Base-by-base conservation (phyloP, 1,140 invertebrate genomes). In the Anastrepha ludens region DNA sequence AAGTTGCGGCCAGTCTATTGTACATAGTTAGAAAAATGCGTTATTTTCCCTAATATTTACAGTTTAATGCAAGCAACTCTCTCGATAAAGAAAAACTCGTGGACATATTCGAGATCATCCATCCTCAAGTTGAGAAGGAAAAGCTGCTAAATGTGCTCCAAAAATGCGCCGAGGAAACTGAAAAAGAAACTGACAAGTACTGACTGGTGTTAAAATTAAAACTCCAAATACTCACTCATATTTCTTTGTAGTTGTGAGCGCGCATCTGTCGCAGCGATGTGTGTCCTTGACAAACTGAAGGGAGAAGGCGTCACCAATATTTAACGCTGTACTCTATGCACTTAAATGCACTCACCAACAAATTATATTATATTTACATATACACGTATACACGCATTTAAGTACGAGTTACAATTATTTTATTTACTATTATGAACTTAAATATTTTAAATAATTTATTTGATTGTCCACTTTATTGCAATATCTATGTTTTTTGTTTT, bases 71-170 rank as follows among this genome's bases (percentile, higher is more conserved):
- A 0, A 62, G 47, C 20, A 88, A 88, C n/a, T 86, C 87, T 5
- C 13, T 88, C 17, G 78, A 88, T 86, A 20, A 86, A 55, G 50
- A 81, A 3, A 85, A 65, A 29, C 58, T 88, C 8, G n/a, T 88
- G 39, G 78, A 81, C 55, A 85, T 88, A 47, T 88, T 88, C 8
- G n/a, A 88, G 58, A 58, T 88, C 39, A 85, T 88, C 8, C 81
- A 88, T 78, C 62, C 81, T 11, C 44, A 81, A 50, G 60, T 88
- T 47, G 60, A 86, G 39, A 88, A 58, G 11, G 50, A 88, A 2
- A 59, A 67, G 4, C 47, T 88, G 29, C 20, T 85, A 64, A 15
- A 11, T 5, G 85, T 88, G 15, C 17, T 88, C 13, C 47, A 64
- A 2, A 81, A 58, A 11, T 88, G 87, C 20, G 59, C 81, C 29